Conservation (phyloP, 37 sponge, comb jelly and placozoan genomes). For the Crambe crambe region DNA sequence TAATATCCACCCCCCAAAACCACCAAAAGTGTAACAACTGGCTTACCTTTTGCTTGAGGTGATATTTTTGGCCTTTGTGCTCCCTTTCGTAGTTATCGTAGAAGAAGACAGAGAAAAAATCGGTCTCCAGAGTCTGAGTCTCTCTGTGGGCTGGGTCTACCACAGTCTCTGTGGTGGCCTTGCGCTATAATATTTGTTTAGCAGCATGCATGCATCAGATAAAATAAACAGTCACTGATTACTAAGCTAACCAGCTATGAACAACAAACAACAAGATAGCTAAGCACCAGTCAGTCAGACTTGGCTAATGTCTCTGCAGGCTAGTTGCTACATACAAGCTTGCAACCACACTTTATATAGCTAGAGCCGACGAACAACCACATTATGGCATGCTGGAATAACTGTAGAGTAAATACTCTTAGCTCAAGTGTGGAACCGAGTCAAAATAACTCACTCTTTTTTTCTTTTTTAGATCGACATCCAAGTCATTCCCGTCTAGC, state of each 20-base stretch:
- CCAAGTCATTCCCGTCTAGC: conserved; percentile 21
- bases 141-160: conserved; percentile 33
- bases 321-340: not conserved
- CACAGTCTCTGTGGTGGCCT: conserved; percentile 22
- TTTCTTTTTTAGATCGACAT: not conserved
- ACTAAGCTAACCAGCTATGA: not conserved
- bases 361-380: not conserved
- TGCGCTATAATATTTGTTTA: conserved; percentile 34
- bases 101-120: conserved; percentile 71
- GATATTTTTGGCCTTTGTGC: not conserved
- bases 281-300: too few relatives aligned
- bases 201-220: not conserved
- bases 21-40: too few relatives aligned
- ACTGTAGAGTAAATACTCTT: too few relatives aligned
- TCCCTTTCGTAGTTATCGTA: conserved; percentile 14
- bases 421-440: too few relatives aligned
- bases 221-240: not conserved
- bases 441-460: not conserved
- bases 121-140: conserved; percentile 55
- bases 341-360: not conserved
- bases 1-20: too few relatives aligned
- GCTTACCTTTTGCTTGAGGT: conserved; percentile 51
- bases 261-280: not conserved
- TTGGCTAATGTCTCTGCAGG: too few relatives aligned
- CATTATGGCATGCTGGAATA: too few relatives aligned